Evolutionary conservation across 1,140 invertebrate species (phyloP).

Genomic region (Drosophila serrata): DNA sequence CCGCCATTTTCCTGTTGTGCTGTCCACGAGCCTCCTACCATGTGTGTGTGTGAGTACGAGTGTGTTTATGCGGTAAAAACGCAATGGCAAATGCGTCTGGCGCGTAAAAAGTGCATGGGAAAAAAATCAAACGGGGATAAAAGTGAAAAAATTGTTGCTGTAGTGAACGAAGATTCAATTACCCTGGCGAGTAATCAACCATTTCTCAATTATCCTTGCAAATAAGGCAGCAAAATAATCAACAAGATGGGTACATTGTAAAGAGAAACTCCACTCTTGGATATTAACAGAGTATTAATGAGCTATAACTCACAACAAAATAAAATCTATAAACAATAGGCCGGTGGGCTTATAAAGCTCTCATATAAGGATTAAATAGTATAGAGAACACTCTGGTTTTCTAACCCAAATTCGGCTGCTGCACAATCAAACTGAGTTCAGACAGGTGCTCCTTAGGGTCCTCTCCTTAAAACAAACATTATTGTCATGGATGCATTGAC

Average conservation of each 20-base stretch:
- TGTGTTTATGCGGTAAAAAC: constrained; percentile 70
- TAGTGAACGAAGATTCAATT: constrained; percentile 4
- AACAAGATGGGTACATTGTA: neutral
- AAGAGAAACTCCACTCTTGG: too few species aligned
- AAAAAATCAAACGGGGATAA: neutral
- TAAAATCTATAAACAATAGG: too few species aligned
- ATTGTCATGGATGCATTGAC: constrained; percentile 16
- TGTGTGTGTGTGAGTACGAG: neutral
- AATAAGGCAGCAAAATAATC: neutral
- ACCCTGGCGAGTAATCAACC: neutral
- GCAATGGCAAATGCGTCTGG: constrained; percentile 51
- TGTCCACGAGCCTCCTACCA: neutral
- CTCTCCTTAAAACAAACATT: constrained; percentile 1
- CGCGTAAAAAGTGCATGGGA: constrained; percentile 19
- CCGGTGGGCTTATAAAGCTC: neutral
- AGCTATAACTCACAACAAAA: neutral
- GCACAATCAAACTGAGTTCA: too few species aligned
- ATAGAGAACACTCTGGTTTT: neutral
- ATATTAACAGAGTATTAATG: neutral
- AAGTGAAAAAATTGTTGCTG: neutral
- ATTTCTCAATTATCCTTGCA: neutral
- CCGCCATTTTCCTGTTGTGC: constrained; percentile 73
- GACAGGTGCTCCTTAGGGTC: neutral
- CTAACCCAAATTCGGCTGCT: neutral
- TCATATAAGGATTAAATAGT: neutral